phyloP scores from a whole-genome alignment of 2,113 vertebrate genomes.

The Isurus oxyrinchus region DNA sequence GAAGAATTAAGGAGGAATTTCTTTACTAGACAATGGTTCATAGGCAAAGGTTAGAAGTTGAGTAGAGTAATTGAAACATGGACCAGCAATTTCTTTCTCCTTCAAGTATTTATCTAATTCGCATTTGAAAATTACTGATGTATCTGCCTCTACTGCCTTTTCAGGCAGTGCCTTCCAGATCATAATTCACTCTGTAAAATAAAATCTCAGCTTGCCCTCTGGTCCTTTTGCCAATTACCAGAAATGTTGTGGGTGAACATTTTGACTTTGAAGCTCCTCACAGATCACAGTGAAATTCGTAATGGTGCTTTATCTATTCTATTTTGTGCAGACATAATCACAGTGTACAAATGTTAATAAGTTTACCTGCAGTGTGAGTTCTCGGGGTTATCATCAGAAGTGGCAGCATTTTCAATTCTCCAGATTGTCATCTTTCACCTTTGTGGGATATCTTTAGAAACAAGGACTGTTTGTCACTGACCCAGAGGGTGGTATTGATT shows the following conservation, averaged over 20 bases:
- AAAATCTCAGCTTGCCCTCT: not conserved
- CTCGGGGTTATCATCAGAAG: not conserved
- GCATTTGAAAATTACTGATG: not conserved
- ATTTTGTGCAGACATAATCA: not conserved
- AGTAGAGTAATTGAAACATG: not conserved
- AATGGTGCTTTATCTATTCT: not conserved
- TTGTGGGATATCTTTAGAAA: not conserved
- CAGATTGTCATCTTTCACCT: not conserved
- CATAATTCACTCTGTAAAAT: not conserved
- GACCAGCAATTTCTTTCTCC: not conserved
- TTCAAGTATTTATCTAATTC: not conserved
- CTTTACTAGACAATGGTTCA: not conserved
- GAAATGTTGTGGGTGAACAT: not conserved
- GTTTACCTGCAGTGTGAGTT: not conserved
- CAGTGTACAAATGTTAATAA: not conserved
- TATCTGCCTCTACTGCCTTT: not conserved
- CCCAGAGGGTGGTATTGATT: not conserved
- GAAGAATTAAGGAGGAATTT: not conserved
- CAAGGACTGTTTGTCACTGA: not conserved
- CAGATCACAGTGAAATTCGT: not conserved
- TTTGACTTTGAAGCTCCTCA: not conserved
- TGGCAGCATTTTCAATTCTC: not conserved
- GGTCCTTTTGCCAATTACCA: not conserved
- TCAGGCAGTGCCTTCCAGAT: not conserved
- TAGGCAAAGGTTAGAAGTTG: not conserved